phyloP scores from a whole-genome alignment of 2,888 invertebrate genomes.

The Cheilosia vernalis region DNA sequence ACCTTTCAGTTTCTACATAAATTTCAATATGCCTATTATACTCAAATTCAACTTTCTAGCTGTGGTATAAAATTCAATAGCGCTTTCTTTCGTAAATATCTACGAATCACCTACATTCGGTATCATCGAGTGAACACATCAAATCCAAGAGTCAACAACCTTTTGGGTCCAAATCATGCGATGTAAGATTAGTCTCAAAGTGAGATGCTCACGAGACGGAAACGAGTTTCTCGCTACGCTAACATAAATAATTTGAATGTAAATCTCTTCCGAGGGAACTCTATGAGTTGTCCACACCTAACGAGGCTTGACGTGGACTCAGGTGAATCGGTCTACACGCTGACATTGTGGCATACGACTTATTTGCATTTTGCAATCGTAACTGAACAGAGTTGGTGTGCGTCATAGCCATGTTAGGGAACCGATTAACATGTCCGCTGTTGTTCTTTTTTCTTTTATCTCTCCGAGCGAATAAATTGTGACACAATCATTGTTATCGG shows the following conservation, averaged over 20 bases:
- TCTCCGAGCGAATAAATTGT: too few species aligned
- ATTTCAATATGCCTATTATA: too few species aligned
- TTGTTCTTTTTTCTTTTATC: too few species aligned
- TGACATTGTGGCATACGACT: too few species aligned
- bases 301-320: neutral
- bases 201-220: neutral
- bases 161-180: neutral
- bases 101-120: slow-evolving; percentile 2
- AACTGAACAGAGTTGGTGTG: too few species aligned
- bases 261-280: slow-evolving; percentile 1
- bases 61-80: too few species aligned
- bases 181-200: slow-evolving; percentile 1
- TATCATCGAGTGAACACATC: slow-evolving; percentile 18
- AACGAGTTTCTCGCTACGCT: slow-evolving; percentile 15
- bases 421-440: too few species aligned
- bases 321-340: neutral
- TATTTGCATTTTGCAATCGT: too few species aligned
- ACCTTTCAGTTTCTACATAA: too few species aligned
- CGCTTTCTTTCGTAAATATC: slow-evolving; percentile 27
- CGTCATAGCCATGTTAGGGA: too few species aligned
- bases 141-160: slow-evolving; percentile 31
- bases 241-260: slow-evolving; percentile 11
- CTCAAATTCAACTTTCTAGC: too few species aligned
- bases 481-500: too few species aligned
- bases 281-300: neutral